These are phyloP conservation scores for Aethes cnicana DNA, from an alignment of 2,888 invertebrate genomes.

Conservation along the genomic window DNA sequence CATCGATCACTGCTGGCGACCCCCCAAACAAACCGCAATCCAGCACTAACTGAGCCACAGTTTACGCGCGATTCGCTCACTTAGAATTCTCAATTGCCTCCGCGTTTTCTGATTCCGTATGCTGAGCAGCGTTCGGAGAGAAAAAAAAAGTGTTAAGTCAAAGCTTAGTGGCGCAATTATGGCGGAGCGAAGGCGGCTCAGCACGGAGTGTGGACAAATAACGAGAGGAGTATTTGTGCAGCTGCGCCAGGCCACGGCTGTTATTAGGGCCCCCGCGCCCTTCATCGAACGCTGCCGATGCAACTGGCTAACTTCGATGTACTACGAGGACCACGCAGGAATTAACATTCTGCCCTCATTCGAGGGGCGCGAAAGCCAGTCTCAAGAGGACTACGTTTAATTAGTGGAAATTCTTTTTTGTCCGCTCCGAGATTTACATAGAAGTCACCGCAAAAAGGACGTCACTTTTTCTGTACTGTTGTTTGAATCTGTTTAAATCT, in stretches of 20 bases:
- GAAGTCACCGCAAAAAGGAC: constrained; percentile 74
- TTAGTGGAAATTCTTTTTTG: constrained; percentile 67
- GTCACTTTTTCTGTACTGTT: constrained; percentile 72
- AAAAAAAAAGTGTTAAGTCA: constrained; percentile 57
- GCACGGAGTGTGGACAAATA: constrained; percentile 68
- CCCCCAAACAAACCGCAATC: constrained; percentile 42
- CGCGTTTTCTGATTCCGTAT: constrained; percentile 51
- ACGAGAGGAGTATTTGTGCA: constrained; percentile 69
- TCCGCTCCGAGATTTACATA: constrained; percentile 69
- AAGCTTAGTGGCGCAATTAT: constrained; percentile 68
- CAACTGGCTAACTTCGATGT: constrained; percentile 54
- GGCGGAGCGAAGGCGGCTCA: constrained; percentile 56
- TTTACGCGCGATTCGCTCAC: constrained; percentile 45
- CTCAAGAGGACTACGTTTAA: constrained; percentile 64
- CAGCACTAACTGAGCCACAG: constrained; percentile 37
- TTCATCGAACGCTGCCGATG: constrained; percentile 38
- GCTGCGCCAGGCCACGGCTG: constrained; percentile 53
- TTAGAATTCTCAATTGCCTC: constrained; percentile 58
- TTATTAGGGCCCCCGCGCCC: constrained; percentile 40
- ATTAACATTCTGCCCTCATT: constrained; percentile 66
- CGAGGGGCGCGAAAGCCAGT: constrained; percentile 54
- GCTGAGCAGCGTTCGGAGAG: constrained; percentile 45
- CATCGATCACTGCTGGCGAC: constrained; percentile 44
- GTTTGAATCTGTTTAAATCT: constrained; percentile 75
- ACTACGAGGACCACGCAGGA: constrained; percentile 55